phyloP scores from a whole-genome alignment of 2,888 invertebrate species.

The Phengaris alcon region DNA sequence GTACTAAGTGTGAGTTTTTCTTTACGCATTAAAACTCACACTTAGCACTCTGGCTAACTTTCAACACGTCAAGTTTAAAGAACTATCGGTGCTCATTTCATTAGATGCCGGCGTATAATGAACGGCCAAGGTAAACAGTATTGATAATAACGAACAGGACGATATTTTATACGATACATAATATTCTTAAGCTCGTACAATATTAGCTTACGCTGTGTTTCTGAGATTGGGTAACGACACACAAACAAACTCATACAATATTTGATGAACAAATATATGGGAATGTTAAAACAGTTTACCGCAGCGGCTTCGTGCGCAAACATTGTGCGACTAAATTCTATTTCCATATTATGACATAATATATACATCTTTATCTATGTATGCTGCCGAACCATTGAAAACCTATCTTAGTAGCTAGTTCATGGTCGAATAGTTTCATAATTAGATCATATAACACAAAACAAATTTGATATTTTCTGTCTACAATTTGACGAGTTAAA shows the following conservation, averaged over 20 bases:
- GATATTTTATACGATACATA: neutral
- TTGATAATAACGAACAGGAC: too few relatives aligned
- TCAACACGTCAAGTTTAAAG: too few relatives aligned
- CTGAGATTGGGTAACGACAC: neutral
- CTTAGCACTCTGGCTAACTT: too few relatives aligned
- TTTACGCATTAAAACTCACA: too few relatives aligned
- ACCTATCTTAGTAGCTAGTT: neutral
- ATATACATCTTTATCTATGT: neutral
- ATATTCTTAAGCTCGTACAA: slow-evolving; percentile 3
- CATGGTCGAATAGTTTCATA: neutral
- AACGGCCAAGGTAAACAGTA: too few relatives aligned
- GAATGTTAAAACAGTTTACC: slow-evolving; percentile 20
- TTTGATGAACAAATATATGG: slow-evolving; percentile 21
- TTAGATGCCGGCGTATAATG: too few relatives aligned
- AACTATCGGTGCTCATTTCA: too few relatives aligned
- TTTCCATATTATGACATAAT: slow-evolving; percentile 2
- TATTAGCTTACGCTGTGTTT: slow-evolving; percentile 9
- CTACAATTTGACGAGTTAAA: too few relatives aligned
- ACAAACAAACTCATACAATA: slow-evolving; percentile 19
- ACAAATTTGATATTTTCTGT: too few relatives aligned
- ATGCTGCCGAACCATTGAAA: neutral
- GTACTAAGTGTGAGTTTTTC: too few relatives aligned
- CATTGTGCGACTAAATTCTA: slow-evolving; percentile 12
- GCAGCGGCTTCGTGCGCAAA: slow-evolving; percentile 6
- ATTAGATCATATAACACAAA: neutral